phyloP scores from a whole-genome alignment of 2,888 invertebrate genomes.

The Ischnus inquisitorius region DNA sequence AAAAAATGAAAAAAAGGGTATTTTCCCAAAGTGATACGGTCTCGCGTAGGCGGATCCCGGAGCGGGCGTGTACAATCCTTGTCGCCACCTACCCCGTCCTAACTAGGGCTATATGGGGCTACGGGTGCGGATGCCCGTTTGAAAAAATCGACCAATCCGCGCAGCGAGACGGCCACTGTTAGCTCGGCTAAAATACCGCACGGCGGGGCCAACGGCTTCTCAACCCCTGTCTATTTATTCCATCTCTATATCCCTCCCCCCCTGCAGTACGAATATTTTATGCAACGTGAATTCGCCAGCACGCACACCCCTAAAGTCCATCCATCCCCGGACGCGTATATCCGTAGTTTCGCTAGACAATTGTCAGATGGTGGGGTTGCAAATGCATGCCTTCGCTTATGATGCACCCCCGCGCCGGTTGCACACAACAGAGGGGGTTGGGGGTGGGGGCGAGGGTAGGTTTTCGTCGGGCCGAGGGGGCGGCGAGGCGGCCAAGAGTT shows the following conservation, averaged over 20 bases:
- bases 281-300: too few species aligned
- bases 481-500: slow-evolving; percentile 59
- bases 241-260: background rate
- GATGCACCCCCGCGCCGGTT: too few species aligned
- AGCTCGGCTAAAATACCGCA: slow-evolving; percentile 75
- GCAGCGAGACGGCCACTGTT: slow-evolving; percentile 85
- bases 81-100: slow-evolving; percentile 80
- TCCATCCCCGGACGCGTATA: too few species aligned
- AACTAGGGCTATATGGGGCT: slow-evolving; percentile 85
- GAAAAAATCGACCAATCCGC: slow-evolving; percentile 85
- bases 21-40: slow-evolving; percentile 76
- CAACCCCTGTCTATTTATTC: background rate
- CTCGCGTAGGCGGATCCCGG: slow-evolving; percentile 80
- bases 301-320: too few species aligned
- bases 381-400: too few species aligned
- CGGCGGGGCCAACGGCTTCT: slow-evolving; percentile 50
- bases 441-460: too few species aligned
- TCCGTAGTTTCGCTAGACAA: slow-evolving; percentile 38
- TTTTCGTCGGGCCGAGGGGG: slow-evolving; percentile 74
- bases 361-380: too few species aligned
- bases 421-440: too few species aligned
- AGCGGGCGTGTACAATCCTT: slow-evolving; percentile 79
- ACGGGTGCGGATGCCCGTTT: slow-evolving; percentile 78
- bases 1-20: background rate
- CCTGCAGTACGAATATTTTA: background rate